phyloP scores from a whole-genome alignment of 2,888 invertebrate species.

The Drosophila subquinaria region DNA sequence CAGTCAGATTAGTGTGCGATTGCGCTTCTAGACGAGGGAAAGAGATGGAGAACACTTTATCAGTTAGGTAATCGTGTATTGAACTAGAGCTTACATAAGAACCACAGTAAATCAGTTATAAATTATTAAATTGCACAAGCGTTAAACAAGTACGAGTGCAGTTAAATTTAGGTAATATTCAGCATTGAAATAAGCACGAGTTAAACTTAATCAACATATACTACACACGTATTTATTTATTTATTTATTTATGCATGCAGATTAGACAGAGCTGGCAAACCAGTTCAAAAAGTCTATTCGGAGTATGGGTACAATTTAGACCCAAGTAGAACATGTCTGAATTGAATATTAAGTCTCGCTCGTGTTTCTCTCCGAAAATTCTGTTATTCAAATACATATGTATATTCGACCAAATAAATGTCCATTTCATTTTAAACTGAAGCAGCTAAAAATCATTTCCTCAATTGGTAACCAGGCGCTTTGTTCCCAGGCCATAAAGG shows the following conservation, averaged over 20 bases:
- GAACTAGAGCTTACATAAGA: slow-evolving; percentile 34
- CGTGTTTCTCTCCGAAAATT: slow-evolving; percentile 12
- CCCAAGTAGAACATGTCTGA: slow-evolving; percentile 22
- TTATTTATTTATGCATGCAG: slow-evolving; percentile 13
- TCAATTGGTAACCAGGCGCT: slow-evolving; percentile 42
- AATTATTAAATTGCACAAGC: slow-evolving; percentile 31
- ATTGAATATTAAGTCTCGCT: neutral
- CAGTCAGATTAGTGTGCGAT: slow-evolving; percentile 8
- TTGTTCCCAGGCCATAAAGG: slow-evolving; percentile 44
- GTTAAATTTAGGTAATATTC: neutral
- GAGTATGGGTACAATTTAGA: slow-evolving; percentile 8
- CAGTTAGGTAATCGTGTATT: slow-evolving; percentile 28
- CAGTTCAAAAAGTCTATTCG: slow-evolving; percentile 28
- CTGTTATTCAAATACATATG: slow-evolving; percentile 3
- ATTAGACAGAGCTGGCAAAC: slow-evolving; percentile 33
- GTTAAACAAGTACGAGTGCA: neutral
- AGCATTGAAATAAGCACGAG: neutral
- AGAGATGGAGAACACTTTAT: slow-evolving; percentile 11
- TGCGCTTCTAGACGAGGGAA: neutral
- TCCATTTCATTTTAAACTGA: neutral
- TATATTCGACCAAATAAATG: slow-evolving; percentile 1
- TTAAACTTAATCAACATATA: slow-evolving; percentile 10
- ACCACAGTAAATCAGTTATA: neutral
- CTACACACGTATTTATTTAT: slow-evolving; percentile 1
- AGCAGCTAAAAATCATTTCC: slow-evolving; percentile 49